Conservation (phyloP, 2,797 vertebrate species). For the Tarsius wallacei region DNA sequence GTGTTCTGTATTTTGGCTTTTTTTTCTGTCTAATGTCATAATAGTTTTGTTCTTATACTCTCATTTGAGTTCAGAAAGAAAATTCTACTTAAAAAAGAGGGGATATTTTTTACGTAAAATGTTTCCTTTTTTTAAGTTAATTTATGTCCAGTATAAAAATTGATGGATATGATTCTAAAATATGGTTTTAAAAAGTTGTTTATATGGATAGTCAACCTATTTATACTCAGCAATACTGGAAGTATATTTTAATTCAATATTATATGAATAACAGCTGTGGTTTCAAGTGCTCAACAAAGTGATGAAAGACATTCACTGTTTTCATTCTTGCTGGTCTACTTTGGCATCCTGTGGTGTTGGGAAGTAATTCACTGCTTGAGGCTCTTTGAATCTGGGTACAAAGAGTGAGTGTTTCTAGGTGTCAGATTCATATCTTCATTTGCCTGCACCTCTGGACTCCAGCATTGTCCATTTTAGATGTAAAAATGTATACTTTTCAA, state of each 20-base stretch:
- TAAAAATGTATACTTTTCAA: not conserved
- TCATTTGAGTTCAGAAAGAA: constrained; percentile 56
- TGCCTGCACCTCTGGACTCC: not conserved
- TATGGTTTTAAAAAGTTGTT: constrained; percentile 19
- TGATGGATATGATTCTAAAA: constrained; percentile 27
- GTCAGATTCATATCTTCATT: not conserved
- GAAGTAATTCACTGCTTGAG: not conserved
- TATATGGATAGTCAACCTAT: not conserved
- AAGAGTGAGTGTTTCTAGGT: constrained; percentile 6
- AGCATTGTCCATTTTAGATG: not conserved
- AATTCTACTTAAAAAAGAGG: not conserved
- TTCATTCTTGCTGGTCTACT: not conserved
- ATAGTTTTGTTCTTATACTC: not conserved
- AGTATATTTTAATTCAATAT: not conserved
- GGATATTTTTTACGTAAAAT: not conserved
- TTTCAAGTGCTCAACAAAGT: not conserved
- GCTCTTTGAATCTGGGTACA: not conserved
- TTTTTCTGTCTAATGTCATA: not conserved
- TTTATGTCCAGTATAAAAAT: constrained; percentile 18
- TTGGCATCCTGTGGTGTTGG: not conserved
- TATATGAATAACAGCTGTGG: not conserved
- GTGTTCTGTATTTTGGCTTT: not conserved
- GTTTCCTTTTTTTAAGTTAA: not conserved
- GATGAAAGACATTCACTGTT: not conserved
- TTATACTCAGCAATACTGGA: not conserved